Evolutionary conservation across 2,888 invertebrate species (phyloP), one percentile per base, ranked within the genome.

Genomic region (Drosophila flavopinicola): DNA sequence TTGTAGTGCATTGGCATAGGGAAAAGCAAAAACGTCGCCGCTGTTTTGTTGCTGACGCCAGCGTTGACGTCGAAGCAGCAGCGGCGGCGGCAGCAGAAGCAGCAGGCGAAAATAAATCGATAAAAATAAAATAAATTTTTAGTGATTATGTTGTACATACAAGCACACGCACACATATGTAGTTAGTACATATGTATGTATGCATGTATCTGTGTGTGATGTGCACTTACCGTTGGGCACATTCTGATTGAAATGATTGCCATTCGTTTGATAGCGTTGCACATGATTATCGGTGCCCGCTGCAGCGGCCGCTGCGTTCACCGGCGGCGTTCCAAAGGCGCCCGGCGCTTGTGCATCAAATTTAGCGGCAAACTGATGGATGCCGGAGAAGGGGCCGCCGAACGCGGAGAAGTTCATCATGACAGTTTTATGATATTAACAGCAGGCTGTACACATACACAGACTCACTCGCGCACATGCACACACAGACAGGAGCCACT

Each of bases 331-430:
- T 39, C 89, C 86, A 71, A 91, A 91, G 52, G 91, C 90, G 52
- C 91, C 91, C 71, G 90, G 89, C 70, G 90, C 88, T 66, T 90
- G 88, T 80, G 91, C 91, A 75, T 91, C 91, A 83, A 91, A 91
- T 88, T 91, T 91, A 65, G 91, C 91, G 65, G 91, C 91, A 88
- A 91, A 91, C 75, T 91, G 91, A 85, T 91, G 91, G 66, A 91
- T 91, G 69, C 91, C 91, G 70, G 91, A 91, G 78, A 91, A 91
- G 41, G 91, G 91, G 68, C 91, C 91, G 75, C 91, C 91, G 66
- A 91, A 91, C 57, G 91, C 91, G 60, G 91, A 91, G 87, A 91
- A 91, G 90, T 91, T 91, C 91, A 91, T 91, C 90, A 90, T 91
- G 77, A 77, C 87, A 87, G 66, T 60, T 65, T 68, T 61, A 61